Evolutionary conservation across 1,140 invertebrate genomes (phyloP).

Genomic region (Drosophila subpulchrella): DNA sequence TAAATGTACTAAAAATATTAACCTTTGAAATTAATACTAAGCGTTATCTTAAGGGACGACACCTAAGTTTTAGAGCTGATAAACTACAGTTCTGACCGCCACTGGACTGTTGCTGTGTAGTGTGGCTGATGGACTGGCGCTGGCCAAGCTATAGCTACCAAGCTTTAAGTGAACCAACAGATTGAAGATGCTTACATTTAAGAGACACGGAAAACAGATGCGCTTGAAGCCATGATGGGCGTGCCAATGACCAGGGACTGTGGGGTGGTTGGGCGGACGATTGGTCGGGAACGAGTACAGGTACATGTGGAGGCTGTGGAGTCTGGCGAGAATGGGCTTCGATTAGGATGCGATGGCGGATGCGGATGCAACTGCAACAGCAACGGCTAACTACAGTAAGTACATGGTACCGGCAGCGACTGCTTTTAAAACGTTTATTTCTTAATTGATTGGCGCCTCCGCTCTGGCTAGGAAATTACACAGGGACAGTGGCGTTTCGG

Average conservation of each 20-base stretch:
- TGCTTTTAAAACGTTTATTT: slow-evolving; percentile 52
- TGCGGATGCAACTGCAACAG: slow-evolving; percentile 17
- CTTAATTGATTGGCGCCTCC: slow-evolving; percentile 50
- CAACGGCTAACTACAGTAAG: slow-evolving; percentile 39
- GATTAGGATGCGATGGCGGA: slow-evolving; percentile 13
- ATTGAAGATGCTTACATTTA: not conserved
- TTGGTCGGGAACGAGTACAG: not conserved
- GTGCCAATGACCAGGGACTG: slow-evolving; percentile 6
- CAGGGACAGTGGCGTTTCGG: slow-evolving; percentile 56
- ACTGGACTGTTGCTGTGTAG: not conserved
- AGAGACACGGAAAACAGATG: slow-evolving; percentile 12
- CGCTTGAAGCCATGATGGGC: slow-evolving; percentile 1
- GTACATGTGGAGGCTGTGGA: not conserved
- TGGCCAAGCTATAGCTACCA: not conserved
- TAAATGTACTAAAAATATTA: too few relatives aligned
- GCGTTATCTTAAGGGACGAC: too few relatives aligned
- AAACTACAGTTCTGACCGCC: too few relatives aligned
- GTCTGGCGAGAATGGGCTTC: not conserved
- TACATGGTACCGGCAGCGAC: slow-evolving; percentile 30
- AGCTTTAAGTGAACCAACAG: not conserved
- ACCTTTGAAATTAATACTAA: too few relatives aligned
- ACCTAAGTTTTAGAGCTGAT: too few relatives aligned
- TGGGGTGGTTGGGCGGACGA: slow-evolving; percentile 2
- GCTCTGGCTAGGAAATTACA: slow-evolving; percentile 39
- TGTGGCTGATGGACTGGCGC: not conserved